Evolutionary conservation across 1,140 invertebrate species (phyloP).

Genomic region (Drosophila funebris): DNA sequence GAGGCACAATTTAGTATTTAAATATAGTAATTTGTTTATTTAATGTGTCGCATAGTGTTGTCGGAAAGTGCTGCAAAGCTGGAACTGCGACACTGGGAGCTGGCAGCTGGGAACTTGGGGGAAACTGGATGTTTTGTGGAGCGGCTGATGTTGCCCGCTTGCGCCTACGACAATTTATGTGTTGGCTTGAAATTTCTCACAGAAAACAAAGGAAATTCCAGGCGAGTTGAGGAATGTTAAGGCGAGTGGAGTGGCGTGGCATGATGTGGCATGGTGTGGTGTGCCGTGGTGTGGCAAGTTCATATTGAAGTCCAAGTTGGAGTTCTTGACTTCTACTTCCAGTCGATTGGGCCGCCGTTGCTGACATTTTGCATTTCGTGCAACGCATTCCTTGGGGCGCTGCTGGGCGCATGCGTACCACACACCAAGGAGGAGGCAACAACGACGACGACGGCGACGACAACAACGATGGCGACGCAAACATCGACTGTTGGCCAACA

Average conservation of each 20-base stretch:
- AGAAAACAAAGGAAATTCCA: conserved; percentile 83
- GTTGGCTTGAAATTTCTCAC: conserved; percentile 80
- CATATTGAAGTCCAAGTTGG: conserved; percentile 1
- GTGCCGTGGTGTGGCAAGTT: conserved; percentile 31
- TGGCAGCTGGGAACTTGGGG: conserved; percentile 12
- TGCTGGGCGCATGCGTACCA: conserved; percentile 80
- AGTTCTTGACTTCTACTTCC: conserved; percentile 31
- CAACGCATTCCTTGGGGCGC: conserved; percentile 82
- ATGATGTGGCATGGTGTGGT: conserved; percentile 29
- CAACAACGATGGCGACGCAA: conserved; percentile 19
- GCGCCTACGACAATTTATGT: conserved; percentile 79
- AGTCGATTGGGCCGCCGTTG: conserved; percentile 69
- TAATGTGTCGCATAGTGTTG: conserved; percentile 35
- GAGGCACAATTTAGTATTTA: neutral
- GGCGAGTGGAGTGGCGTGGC: conserved; percentile 48
- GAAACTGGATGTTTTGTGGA: conserved; percentile 45
- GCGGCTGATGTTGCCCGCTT: conserved; percentile 33
- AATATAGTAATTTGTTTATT: neutral
- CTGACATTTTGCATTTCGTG: conserved; percentile 83
- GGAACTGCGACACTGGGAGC: conserved; percentile 1
- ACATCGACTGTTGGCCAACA: conserved; percentile 53
- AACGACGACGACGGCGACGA: neutral
- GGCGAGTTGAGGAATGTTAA: conserved; percentile 62
- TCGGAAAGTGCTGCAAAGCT: neutral
- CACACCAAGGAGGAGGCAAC: conserved; percentile 70